Percentiles rank a stretch among this genome's conserved stretches.
These are phyloP conservation scores for Cyrtonyx montezumae DNA, from an alignment of 2,113 vertebrate genomes.

Conservation along the genomic window DNA sequence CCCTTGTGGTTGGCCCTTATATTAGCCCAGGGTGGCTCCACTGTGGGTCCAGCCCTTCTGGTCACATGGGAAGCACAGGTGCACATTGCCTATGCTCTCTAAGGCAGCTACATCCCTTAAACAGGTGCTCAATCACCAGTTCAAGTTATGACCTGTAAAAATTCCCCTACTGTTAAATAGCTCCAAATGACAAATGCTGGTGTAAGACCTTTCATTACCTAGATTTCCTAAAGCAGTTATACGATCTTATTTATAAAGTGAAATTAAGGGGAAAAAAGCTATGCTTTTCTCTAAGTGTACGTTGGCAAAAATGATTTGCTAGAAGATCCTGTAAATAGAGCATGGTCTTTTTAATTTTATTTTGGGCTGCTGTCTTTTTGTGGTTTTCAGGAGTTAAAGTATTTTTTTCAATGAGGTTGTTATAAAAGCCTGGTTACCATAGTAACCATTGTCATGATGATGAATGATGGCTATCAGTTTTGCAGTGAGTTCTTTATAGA, in stretches of 20 bases:
- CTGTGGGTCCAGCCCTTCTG: no score
- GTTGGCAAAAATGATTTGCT: background rate
- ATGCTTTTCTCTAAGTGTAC: background rate
- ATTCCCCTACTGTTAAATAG: background rate
- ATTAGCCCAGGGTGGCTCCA: no score
- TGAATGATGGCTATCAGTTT: slow-evolving; percentile 1
- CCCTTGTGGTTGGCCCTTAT: no score
- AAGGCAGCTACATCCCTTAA: no score
- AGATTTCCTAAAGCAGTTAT: background rate
- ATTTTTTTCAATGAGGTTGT: background rate
- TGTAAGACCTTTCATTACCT: background rate
- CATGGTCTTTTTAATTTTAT: background rate
- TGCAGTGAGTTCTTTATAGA: background rate
- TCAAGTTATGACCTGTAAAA: no score
- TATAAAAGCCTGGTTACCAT: background rate
- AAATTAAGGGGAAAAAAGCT: background rate
- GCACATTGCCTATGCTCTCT: no score
- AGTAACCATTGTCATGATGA: background rate
- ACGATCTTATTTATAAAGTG: background rate
- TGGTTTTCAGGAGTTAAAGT: background rate
- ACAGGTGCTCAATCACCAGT: no score
- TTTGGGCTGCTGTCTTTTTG: background rate
- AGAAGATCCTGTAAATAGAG: background rate
- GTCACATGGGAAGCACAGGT: no score
- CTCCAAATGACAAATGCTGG: background rate